Percentiles rank a stretch among this genome's conserved stretches.
phyloP scores from a whole-genome alignment of 2,797 vertebrate species.

The Graptemys geographica region DNA sequence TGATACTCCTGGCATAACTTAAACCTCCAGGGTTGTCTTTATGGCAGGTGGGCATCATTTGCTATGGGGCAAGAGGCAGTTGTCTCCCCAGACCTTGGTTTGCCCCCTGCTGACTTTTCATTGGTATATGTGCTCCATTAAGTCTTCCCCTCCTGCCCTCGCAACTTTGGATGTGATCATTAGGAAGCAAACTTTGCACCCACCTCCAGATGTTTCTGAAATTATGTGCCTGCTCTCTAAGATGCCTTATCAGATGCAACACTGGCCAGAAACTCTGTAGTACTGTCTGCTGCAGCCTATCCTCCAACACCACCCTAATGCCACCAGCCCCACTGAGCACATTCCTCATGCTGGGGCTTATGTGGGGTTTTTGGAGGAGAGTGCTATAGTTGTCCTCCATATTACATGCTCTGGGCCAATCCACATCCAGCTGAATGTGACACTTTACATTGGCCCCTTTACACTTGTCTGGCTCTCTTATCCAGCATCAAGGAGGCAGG shows the following conservation, averaged over 20 bases:
- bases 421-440: not conserved
- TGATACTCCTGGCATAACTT: not conserved
- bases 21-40: not conserved
- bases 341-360: rapidly evolving
- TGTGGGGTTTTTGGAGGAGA: too few species aligned
- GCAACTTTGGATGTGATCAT: not conserved
- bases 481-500: not conserved
- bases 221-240: not conserved
- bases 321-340: not conserved
- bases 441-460: not conserved
- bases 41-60: not conserved
- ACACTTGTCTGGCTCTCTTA: not conserved
- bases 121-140: not conserved
- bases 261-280: not conserved
- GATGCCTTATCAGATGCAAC: not conserved
- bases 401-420: not conserved
- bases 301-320: not conserved
- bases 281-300: not conserved
- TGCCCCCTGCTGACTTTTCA: not conserved
- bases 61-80: not conserved
- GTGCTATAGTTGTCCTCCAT: not conserved
- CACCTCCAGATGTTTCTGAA: not conserved
- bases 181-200: not conserved
- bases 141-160: not conserved
- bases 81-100: not conserved